phyloP scores from a whole-genome alignment of 2,888 invertebrate genomes.

The Cataglyphis livida region DNA sequence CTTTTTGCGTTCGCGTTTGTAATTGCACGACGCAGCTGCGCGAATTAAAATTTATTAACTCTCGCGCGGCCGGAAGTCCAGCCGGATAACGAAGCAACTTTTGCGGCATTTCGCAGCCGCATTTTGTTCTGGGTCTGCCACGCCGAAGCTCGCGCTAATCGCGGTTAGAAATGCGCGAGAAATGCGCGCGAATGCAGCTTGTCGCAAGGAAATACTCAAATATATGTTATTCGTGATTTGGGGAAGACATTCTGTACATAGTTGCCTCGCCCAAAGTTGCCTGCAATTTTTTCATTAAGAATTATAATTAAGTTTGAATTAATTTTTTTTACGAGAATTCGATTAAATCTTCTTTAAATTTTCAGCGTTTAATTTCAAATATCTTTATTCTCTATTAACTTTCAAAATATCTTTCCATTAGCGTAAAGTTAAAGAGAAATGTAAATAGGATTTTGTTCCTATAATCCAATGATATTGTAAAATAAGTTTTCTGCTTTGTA shows the following conservation, averaged over 20 bases:
- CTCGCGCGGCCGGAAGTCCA: constrained; percentile 7
- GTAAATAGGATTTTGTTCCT: not conserved
- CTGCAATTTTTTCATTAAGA: not conserved
- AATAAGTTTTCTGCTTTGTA: not conserved
- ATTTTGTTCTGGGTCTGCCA: not conserved
- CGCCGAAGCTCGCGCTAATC: not conserved
- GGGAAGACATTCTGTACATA: not conserved
- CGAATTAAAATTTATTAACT: constrained; percentile 53
- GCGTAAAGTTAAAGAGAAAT: not conserved
- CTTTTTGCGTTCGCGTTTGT: constrained; percentile 1
- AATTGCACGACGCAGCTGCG: constrained; percentile 14
- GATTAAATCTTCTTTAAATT: not conserved
- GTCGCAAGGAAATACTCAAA: not conserved
- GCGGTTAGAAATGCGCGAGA: constrained; percentile 5
- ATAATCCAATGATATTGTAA: not conserved
- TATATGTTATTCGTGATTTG: constrained; percentile 16
- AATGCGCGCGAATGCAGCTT: not conserved
- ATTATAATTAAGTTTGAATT: not conserved
- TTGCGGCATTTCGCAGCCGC: constrained; percentile 8
- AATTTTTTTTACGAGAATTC: not conserved
- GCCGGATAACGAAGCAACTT: constrained; percentile 16
- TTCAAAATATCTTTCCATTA: not conserved
- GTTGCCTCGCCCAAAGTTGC: not conserved
- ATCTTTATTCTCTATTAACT: not conserved
- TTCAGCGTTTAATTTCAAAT: not conserved